A percentile compares a stretch with the other conserved stretches of the same genome.
Evolutionary conservation across 2,113 vertebrate species (phyloP).

Genomic region (Lampris incognitus): DNA sequence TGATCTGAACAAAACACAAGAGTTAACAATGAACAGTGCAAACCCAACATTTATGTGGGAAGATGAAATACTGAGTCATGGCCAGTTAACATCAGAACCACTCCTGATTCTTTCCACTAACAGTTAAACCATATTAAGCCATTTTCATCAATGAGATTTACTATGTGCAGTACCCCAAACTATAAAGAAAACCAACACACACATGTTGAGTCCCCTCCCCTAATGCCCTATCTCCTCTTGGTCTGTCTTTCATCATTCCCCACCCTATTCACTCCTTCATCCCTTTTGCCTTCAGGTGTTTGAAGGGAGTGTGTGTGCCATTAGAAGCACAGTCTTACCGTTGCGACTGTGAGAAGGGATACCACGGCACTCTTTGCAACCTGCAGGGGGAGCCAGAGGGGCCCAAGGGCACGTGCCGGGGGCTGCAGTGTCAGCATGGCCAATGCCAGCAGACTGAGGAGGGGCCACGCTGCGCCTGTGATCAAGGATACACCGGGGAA

Average conservation of each 20-base stretch:
- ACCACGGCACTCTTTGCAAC: slow-evolving; percentile 90
- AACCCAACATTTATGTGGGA: no score
- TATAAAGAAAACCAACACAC: no score
- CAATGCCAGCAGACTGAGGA: slow-evolving; percentile 85
- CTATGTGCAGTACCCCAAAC: no score
- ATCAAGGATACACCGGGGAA: slow-evolving; percentile 86
- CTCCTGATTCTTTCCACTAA: no score
- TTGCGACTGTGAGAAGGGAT: slow-evolving; percentile 90
- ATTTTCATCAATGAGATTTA: no score
- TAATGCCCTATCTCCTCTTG: no score
- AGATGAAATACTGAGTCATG: no score
- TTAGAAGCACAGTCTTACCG: slow-evolving; percentile 90
- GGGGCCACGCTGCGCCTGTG: slow-evolving; percentile 87
- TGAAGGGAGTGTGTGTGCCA: slow-evolving; percentile 87
- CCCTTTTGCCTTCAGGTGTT: slow-evolving; percentile 82
- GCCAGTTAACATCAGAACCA: no score
- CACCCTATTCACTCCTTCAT: background rate
- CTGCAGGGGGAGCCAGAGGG: slow-evolving; percentile 79
- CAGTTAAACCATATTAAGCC: no score
- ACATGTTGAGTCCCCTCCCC: no score
- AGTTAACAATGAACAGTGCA: no score
- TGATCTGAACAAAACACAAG: no score
- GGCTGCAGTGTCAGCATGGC: slow-evolving; percentile 85
- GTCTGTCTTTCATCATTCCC: background rate
- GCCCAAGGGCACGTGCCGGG: slow-evolving; percentile 75